Conservation (phyloP, 1,140 invertebrate species). For the Solen grandis region DNA sequence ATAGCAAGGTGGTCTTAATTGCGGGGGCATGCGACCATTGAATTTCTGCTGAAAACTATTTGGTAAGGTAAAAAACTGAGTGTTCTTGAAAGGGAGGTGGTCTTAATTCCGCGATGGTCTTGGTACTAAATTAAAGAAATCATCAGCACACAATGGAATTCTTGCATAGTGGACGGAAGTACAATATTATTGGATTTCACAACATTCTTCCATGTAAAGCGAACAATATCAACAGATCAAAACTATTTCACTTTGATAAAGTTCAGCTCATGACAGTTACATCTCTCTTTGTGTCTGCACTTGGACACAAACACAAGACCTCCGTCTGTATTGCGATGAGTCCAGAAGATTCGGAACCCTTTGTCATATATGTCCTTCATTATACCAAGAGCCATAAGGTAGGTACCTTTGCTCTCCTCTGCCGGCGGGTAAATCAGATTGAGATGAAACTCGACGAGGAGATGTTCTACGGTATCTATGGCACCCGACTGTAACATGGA, state of each 20-base stretch:
- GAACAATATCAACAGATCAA: no score
- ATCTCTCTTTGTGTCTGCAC: constrained; percentile 23
- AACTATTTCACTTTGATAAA: constrained; percentile 19
- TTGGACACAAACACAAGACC: constrained; percentile 25
- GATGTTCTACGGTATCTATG: constrained; percentile 3
- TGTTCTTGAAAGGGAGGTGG: no score
- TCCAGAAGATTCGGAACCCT: constrained; percentile 46
- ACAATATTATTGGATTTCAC: no score
- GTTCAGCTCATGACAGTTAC: constrained; percentile 46
- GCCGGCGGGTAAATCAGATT: neutral
- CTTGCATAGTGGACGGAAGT: no score
- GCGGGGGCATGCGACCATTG: no score
- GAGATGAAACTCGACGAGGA: constrained; percentile 38
- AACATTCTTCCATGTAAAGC: no score
- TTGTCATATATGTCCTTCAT: constrained; percentile 7
- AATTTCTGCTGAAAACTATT: no score
- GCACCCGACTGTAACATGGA: constrained; percentile 12
- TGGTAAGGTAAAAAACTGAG: no score
- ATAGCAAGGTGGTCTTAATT: no score
- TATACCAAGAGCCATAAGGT: constrained; percentile 15
- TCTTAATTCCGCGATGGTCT: no score
- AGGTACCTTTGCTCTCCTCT: constrained; percentile 15
- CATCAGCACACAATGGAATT: no score
- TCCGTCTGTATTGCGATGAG: constrained; percentile 36
- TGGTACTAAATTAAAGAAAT: no score